Evolutionary conservation across 53 echinoderm and acorn worm species (phyloP), one percentile per base, ranked within the genome.

Genomic region (Crossaster papposus): DNA sequence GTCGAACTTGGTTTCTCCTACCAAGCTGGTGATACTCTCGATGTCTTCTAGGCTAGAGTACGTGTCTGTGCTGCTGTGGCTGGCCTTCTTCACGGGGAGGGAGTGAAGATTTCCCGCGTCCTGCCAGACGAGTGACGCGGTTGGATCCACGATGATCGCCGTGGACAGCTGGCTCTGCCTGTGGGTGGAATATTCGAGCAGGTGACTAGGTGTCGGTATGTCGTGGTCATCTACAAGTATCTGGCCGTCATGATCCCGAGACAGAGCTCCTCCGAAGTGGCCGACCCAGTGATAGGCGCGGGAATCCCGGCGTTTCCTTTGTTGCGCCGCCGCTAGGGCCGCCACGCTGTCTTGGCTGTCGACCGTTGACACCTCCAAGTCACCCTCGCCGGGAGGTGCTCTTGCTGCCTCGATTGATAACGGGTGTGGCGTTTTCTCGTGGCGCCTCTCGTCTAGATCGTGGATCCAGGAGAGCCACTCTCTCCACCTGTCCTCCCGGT

Each of bases 391-490:
- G 20, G 3, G 29, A 12, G 24, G 7, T 71, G 30, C 71, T 9
- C 71, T 12, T 30, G 23, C 29, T n/a, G 29, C 71, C 71, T 71
- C 7, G 15, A 15, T 58, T 58, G 58, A 58, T 58, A 15, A 20
- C 22, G 58, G 58, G 58, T 58, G 58, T 58, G 2, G 58, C 12
- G 7, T 58, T 20, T 18, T 73, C 26, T 70, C 77, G 65, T 91
- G 79, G 30, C 93, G 83, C 28, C 82, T 68, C 65, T 92, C 84
- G n/a, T 91, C 91, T 70, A 91, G 44, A n/a, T 96, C 93, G 0
- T 89, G 78, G 26, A 96, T 81, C 92, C 91, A 92, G 24, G 88
- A 80, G 28, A 91, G 72, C 96, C 96, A 96, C 51, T 92, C 90
- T 2, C 82, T 68, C 96, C 95, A 96, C 18, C 83, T 89, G 35